These are phyloP conservation scores for Macrosteles quadrilineatus DNA, from an alignment of 1,140 invertebrate genomes.

Conservation along the genomic window DNA sequence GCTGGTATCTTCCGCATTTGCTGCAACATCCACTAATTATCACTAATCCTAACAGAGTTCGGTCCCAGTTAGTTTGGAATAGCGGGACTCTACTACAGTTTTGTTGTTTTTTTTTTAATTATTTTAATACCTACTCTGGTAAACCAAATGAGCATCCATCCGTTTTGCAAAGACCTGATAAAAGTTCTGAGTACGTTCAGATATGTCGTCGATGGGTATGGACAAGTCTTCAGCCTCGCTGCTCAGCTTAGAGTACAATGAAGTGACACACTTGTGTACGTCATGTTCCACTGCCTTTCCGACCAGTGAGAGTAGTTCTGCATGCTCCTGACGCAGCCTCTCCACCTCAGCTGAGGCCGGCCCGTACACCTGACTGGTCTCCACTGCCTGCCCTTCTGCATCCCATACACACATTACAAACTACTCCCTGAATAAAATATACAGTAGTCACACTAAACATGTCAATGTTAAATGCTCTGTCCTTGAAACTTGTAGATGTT, in stretches of 20 bases:
- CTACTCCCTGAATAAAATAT: no score
- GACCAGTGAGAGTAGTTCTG: conserved; percentile 38
- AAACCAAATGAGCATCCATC: conserved; percentile 69
- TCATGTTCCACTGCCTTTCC: conserved; percentile 60
- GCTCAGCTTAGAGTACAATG: conserved; percentile 61
- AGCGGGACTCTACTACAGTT: no score
- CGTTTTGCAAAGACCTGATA: conserved; percentile 80
- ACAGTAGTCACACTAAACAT: no score
- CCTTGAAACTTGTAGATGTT: no score
- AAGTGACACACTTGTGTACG: conserved; percentile 65
- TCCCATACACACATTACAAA: no score
- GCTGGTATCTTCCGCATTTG: no score
- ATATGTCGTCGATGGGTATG: conserved; percentile 79
- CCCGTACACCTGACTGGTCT: conserved; percentile 45
- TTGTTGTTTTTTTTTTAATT: no score
- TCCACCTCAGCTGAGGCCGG: conserved; percentile 53
- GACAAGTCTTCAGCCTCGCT: conserved; percentile 34
- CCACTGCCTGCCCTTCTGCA: conserved; percentile 53
- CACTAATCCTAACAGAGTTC: no score
- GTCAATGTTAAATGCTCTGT: no score
- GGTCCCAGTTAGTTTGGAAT: no score
- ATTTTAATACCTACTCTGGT: conserved; percentile 64
- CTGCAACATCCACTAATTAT: no score
- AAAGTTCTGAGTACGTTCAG: conserved; percentile 87
- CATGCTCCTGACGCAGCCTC: conserved; percentile 54